Evolutionary conservation across 2,888 invertebrate species (phyloP).

Genomic region (Cheilosia soror): DNA sequence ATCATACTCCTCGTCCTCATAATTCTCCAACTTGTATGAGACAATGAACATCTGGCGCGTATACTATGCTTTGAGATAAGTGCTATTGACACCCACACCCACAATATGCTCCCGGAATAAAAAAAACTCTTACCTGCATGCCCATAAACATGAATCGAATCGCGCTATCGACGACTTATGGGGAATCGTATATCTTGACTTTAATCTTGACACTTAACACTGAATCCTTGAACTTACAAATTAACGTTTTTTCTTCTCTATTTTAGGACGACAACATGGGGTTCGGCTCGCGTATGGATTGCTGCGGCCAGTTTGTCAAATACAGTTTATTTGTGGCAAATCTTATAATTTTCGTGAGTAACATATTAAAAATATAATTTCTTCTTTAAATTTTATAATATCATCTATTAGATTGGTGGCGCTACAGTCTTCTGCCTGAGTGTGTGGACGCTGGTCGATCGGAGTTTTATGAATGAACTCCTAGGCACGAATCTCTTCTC

Average conservation of each 20-base stretch:
- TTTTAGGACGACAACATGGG: constrained; percentile 86
- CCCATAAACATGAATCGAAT: neutral
- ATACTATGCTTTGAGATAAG: neutral
- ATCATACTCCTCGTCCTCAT: no score
- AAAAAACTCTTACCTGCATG: neutral
- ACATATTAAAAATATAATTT: neutral
- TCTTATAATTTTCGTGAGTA: constrained; percentile 93
- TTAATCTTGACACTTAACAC: neutral
- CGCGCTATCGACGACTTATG: neutral
- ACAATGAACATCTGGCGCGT: neutral
- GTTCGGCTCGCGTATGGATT: constrained; percentile 92
- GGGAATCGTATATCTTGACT: neutral
- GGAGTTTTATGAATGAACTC: constrained; percentile 92
- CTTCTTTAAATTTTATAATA: neutral
- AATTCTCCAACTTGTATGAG: neutral
- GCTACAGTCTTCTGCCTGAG: constrained; percentile 90
- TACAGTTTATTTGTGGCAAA: constrained; percentile 93
- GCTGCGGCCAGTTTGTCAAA: constrained; percentile 95
- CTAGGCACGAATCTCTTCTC: constrained; percentile 94
- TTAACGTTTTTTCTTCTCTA: constrained; percentile 34
- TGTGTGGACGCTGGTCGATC: constrained; percentile 93
- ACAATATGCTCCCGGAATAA: neutral
- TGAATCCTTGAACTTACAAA: constrained; percentile 43
- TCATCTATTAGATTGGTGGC: constrained; percentile 89
- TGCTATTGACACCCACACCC: neutral